These are phyloP conservation scores for Falco rusticolus DNA, from an alignment of 2,797 vertebrate species.

Conservation along the genomic window DNA sequence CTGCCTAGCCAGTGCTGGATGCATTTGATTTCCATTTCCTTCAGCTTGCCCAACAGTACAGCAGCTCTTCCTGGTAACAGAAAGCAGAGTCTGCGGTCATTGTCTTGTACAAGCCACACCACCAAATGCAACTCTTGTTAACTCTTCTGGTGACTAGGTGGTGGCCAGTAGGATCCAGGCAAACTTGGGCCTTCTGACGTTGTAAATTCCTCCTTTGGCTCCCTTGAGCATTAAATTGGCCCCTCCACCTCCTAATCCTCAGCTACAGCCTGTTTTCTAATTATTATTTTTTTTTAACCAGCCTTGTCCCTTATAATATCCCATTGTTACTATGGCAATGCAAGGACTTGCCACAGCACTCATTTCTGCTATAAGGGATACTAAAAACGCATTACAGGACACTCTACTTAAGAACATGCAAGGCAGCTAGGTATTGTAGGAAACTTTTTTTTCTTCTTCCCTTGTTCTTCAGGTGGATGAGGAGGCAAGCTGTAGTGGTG, in stretches of 20 bases:
- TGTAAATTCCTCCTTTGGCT: neutral
- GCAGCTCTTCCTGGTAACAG: neutral
- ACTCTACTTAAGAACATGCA: neutral
- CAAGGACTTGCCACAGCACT: constrained; percentile 8
- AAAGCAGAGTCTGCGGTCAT: neutral
- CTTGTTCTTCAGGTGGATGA: neutral
- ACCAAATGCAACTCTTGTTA: neutral
- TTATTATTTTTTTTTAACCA: constrained; percentile 37
- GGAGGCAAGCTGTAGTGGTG: neutral
- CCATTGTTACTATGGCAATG: constrained; percentile 26
- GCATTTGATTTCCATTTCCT: neutral
- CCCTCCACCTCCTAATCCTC: constrained; percentile 28
- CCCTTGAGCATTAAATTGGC: neutral
- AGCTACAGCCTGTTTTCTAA: neutral
- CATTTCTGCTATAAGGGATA: neutral
- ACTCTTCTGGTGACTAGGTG: neutral
- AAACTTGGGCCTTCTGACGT: neutral
- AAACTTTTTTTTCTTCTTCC: neutral
- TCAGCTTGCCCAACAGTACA: neutral
- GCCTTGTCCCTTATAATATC: neutral
- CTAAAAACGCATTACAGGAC: neutral
- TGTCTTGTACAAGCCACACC: neutral
- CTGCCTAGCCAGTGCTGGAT: neutral
- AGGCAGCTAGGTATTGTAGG: neutral
- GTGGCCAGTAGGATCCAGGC: neutral